Conservation (phyloP, 2,888 invertebrate species). For the Micoletzkya japonica region DNA sequence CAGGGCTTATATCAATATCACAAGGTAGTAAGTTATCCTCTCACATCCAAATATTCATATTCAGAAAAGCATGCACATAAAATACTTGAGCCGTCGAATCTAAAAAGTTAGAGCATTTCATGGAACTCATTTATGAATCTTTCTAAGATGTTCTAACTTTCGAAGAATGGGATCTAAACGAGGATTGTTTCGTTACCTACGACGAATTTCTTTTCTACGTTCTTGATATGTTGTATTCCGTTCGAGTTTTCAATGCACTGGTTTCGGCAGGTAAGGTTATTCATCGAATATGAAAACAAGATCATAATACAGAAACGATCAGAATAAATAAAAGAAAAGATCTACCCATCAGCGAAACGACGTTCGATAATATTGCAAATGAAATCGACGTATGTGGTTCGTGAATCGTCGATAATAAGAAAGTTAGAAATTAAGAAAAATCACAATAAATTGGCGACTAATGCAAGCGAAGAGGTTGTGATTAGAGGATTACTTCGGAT, state of each 20-base stretch:
- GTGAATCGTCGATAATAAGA: not conserved
- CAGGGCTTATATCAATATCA: no score
- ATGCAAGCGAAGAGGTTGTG: not conserved
- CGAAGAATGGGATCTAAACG: slow-evolving; percentile 21
- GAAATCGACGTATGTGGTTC: not conserved
- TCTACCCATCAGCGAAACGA: not conserved
- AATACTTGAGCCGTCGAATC: no score
- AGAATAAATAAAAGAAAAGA: not conserved
- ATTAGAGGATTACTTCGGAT: not conserved
- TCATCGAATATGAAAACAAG: not conserved
- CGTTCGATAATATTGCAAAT: not conserved
- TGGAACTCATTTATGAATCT: not conserved
- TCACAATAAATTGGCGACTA: not conserved
- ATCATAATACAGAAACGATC: not conserved
- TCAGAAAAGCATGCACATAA: no score
- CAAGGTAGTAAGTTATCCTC: no score
- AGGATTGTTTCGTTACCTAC: slow-evolving; percentile 26
- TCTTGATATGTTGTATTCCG: slow-evolving; percentile 17
- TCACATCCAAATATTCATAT: no score
- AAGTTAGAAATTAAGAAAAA: not conserved
- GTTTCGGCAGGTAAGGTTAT: not conserved
- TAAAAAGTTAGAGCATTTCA: no score
- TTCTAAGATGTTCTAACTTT: slow-evolving; percentile 11
- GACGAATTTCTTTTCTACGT: slow-evolving; percentile 16
- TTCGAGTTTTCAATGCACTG: not conserved